These are phyloP conservation scores for Endomychus coccineus DNA, from an alignment of 2,888 invertebrate genomes.

Conservation along the genomic window DNA sequence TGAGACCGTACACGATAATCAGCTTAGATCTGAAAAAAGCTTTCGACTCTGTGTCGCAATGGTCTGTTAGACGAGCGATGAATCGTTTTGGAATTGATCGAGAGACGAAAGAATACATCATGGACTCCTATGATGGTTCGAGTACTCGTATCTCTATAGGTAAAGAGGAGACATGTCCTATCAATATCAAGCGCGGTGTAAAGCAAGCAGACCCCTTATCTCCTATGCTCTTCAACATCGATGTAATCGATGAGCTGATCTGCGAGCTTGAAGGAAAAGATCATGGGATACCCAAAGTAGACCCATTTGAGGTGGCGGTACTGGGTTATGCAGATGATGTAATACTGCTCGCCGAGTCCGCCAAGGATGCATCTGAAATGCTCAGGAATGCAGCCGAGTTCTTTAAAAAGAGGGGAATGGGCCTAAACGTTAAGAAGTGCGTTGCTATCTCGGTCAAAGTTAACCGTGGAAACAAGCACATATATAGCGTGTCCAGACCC, in stretches of 20 bases:
- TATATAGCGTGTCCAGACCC: too few species aligned
- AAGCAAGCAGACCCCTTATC: constrained; percentile 19
- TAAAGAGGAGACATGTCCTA: background rate
- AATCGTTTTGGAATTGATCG: constrained; percentile 10
- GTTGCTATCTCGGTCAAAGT: too few species aligned
- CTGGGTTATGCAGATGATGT: too few species aligned
- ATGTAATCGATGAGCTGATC: constrained; percentile 16
- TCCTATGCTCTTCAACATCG: constrained; percentile 15
- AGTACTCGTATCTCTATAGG: constrained; percentile 8
- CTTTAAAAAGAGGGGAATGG: too few species aligned
- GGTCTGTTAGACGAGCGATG: constrained; percentile 8
- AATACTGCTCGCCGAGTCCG: too few species aligned
- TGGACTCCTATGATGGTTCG: constrained; percentile 1
- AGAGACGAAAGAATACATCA: background rate
- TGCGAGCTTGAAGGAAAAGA: too few species aligned
- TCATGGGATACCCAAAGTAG: too few species aligned
- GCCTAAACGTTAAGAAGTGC: too few species aligned
- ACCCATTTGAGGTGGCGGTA: too few species aligned
- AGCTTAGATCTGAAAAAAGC: constrained; percentile 18
- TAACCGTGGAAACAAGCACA: too few species aligned
- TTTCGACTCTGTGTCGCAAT: constrained; percentile 17
- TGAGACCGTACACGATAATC: constrained; percentile 12
- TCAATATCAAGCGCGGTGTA: constrained; percentile 11
- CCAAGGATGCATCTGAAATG: too few species aligned
- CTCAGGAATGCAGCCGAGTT: too few species aligned